Conservation (phyloP, 2,113 vertebrate genomes). For the Corythornis vintsioides region DNA sequence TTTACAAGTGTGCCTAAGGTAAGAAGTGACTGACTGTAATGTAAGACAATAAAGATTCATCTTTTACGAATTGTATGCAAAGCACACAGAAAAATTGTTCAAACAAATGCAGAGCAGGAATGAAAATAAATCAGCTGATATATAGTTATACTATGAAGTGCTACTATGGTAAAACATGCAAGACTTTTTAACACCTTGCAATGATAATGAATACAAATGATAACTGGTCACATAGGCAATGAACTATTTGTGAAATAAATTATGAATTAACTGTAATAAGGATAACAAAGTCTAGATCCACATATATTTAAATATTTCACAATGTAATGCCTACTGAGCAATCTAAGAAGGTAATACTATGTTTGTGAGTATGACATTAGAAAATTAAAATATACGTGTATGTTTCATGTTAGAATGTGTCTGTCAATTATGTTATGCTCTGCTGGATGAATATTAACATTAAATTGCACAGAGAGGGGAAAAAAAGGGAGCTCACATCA, state of each 20-base stretch:
- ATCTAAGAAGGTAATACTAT: neutral
- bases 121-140: neutral
- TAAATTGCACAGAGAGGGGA: neutral
- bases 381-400: neutral
- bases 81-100: neutral
- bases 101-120: neutral
- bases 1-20: neutral
- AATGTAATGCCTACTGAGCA: neutral
- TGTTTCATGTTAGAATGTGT: neutral
- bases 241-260: neutral
- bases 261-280: neutral
- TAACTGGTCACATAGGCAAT: neutral
- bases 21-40: neutral
- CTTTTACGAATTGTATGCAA: neutral
- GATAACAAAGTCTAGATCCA: neutral
- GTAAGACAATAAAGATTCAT: neutral
- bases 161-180: neutral
- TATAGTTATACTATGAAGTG: neutral
- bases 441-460: neutral
- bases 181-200: neutral
- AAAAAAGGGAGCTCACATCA: neutral
- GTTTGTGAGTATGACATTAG: neutral
- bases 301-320: neutral
- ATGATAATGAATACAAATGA: neutral
- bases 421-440: neutral